Percentiles rank a stretch among this genome's conserved stretches.
These are phyloP conservation scores for Stylophora pistillata DNA, from an alignment of 64 coral and sea anemone species.

Conservation along the genomic window DNA sequence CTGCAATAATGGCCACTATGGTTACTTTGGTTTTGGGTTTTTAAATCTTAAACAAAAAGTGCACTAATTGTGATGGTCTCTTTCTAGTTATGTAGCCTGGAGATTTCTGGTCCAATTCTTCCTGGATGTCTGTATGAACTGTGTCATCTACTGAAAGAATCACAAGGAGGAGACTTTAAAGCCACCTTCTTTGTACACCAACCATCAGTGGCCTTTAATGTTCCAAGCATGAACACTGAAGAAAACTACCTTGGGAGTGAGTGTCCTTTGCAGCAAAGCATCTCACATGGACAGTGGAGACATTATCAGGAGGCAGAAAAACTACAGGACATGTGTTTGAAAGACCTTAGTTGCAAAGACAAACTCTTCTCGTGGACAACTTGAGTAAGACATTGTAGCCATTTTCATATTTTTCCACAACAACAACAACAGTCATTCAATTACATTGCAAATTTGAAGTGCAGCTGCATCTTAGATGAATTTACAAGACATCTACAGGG, in stretches of 20 bases:
- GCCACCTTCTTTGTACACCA: conserved; percentile 61
- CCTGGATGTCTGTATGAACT: conserved; percentile 70
- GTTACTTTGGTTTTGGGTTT: no score
- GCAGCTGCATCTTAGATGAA: no score
- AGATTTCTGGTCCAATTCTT: conserved; percentile 80
- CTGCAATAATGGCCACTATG: no score
- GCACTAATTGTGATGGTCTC: background rate
- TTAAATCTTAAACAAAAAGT: background rate
- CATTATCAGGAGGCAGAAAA: conserved; percentile 24
- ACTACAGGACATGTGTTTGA: conserved; percentile 53
- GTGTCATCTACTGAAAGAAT: conserved; percentile 67
- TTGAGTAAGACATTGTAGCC: background rate
- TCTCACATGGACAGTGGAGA: conserved; percentile 17
- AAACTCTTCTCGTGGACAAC: conserved; percentile 62
- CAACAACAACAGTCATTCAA: no score
- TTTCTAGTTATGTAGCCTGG: conserved; percentile 83
- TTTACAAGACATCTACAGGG: no score
- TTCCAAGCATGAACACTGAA: conserved; percentile 4
- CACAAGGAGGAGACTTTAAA: conserved; percentile 66
- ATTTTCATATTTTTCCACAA: no score
- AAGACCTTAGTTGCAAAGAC: conserved; percentile 71
- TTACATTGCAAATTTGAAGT: no score
- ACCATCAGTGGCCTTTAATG: conserved; percentile 81
- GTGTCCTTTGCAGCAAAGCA: conserved; percentile 8
- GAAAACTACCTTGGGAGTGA: background rate